A percentile compares a stretch with the other conserved stretches of the same genome.
These are phyloP conservation scores for Chloromyia formosa DNA, from an alignment of 2,888 invertebrate species.

Conservation along the genomic window DNA sequence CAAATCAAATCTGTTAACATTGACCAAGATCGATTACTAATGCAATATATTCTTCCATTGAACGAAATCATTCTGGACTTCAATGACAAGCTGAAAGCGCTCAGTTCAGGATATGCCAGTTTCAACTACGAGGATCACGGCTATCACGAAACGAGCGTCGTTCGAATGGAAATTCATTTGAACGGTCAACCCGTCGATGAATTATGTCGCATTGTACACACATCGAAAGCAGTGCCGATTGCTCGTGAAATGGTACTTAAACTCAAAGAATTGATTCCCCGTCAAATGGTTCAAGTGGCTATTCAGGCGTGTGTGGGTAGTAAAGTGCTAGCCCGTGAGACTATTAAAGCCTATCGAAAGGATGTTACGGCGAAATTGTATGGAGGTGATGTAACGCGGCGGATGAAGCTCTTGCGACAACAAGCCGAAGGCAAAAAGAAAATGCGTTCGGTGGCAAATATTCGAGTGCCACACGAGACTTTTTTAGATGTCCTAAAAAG, in stretches of 20 bases:
- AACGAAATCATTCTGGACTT: constrained; percentile 96
- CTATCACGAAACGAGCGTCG: constrained; percentile 79
- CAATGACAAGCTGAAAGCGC: constrained; percentile 87
- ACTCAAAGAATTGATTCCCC: constrained; percentile 85
- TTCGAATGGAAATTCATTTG: constrained; percentile 76
- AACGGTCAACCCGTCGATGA: constrained; percentile 87
- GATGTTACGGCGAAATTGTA: constrained; percentile 96
- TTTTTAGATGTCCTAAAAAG: constrained; percentile 91
- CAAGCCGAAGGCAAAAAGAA: constrained; percentile 95
- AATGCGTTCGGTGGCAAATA: constrained; percentile 90
- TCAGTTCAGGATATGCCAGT: constrained; percentile 94
- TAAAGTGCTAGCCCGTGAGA: constrained; percentile 85
- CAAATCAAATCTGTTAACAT: constrained; percentile 74
- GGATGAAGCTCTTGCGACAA: constrained; percentile 86
- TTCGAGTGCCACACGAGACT: constrained; percentile 90
- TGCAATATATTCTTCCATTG: constrained; percentile 86
- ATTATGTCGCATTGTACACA: constrained; percentile 82
- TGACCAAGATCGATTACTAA: constrained; percentile 82
- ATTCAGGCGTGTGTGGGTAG: constrained; percentile 85
- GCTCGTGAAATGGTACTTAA: constrained; percentile 77
- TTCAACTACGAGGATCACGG: constrained; percentile 93
- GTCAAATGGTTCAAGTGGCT: constrained; percentile 87
- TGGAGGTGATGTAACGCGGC: constrained; percentile 90
- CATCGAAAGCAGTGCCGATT: constrained; percentile 70
- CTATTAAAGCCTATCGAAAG: constrained; percentile 85